phyloP scores from a whole-genome alignment of 2,888 invertebrate genomes.

The Tenthredo amoena region DNA sequence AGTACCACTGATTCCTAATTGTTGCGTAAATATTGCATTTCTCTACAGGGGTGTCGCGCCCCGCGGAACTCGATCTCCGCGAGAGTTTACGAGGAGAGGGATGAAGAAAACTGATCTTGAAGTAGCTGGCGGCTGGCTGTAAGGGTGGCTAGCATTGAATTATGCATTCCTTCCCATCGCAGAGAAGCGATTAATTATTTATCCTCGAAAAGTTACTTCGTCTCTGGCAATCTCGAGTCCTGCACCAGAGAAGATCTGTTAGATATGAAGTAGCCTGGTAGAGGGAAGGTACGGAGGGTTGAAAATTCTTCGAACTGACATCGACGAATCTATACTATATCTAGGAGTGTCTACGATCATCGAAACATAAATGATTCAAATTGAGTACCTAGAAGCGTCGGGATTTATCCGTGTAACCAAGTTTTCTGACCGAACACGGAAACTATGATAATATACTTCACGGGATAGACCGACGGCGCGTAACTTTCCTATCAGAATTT shows the following conservation, averaged over 20 bases:
- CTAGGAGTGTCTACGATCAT: not conserved
- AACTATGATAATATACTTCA: not conserved
- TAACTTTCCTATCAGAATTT: constrained; percentile 34
- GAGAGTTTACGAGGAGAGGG: not conserved
- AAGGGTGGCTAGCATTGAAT: constrained; percentile 63
- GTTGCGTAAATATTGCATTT: constrained; percentile 45
- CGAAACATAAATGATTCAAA: too few relatives aligned
- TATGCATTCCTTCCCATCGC: constrained; percentile 67
- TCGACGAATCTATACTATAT: too few relatives aligned
- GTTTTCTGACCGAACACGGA: not conserved
- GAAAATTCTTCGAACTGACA: not conserved
- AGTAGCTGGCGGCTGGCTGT: constrained; percentile 16
- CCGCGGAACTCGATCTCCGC: constrained; percentile 24
- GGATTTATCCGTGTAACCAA: not conserved
- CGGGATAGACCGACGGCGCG: not conserved
- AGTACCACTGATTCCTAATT: constrained; percentile 40
- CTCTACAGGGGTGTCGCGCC: constrained; percentile 27
- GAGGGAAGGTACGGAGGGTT: not conserved
- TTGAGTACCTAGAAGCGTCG: not conserved
- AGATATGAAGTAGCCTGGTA: not conserved
- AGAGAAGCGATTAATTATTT: constrained; percentile 47
- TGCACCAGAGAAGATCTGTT: not conserved
- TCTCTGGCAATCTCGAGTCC: constrained; percentile 4
- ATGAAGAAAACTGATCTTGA: constrained; percentile 41
- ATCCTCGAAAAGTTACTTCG: constrained; percentile 44